Base-by-base conservation (phyloP, 2,888 invertebrate species). In the Phaedon cochleariae region DNA sequence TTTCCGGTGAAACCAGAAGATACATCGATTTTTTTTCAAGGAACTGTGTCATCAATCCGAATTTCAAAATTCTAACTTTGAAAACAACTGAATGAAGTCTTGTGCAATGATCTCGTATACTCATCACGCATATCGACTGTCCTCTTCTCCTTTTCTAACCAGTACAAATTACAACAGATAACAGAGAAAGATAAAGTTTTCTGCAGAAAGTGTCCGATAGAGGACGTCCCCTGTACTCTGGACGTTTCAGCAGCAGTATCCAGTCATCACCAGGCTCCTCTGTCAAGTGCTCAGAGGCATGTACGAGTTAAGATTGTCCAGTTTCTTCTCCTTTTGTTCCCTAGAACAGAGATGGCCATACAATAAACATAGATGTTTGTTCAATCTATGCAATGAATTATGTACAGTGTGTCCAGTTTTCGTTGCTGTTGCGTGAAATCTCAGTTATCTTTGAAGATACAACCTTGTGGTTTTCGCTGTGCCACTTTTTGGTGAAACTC, bases 301-400 rank as follows among this genome's bases (percentile, higher is more conserved):
- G 87, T 88, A 91, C 85, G 90, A 90, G 85, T 88, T 92, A 92
- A 91, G 91, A 90, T 88, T 92, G 91, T 90, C 92, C 90, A 90
- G 89, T 89, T 92, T 92, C 92, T 91, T 92, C 91, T 91, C 92
- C 90, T 90, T 91, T 90, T 90, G 91, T 89, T 92, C 80, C 80
- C 80, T 80, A 76, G 65, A 75, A 74, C 12, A 41, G 41, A 41
- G 51, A 51, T n/a, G n/a, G n/a, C n/a, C n/a, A n/a, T n/a, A n/a
- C n/a, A n/a, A n/a, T n/a, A n/a, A n/a, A n/a, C n/a, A n/a, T n/a
- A n/a, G n/a, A n/a, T n/a, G n/a, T n/a, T n/a, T n/a, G n/a, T n/a
- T 17, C 59, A 37, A 58, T 59, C 63, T 52, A 55, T 58, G 20
- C 46, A 20, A 54, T 9, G 49, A 60, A n/a, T n/a, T n/a, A n/a